Evolutionary conservation across 2,888 invertebrate genomes (phyloP), one percentile per base, ranked within the genome.

Genomic region (Drosophila neoperkinsi): DNA sequence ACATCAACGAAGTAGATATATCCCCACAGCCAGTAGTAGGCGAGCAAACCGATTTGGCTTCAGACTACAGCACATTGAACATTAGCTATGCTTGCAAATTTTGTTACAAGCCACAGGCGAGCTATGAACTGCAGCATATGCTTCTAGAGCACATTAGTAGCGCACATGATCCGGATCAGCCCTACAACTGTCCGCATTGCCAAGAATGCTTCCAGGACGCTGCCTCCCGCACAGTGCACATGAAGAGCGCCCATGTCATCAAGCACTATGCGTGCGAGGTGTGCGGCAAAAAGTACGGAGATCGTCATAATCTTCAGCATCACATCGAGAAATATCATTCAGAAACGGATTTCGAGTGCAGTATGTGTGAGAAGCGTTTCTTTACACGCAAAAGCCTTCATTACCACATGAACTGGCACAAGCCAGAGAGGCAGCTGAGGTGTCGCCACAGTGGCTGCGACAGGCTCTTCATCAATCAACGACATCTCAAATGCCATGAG

Each of bases 361-460:
- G 65, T 1, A 63, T 85, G 51, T 91, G 91, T 34, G 92, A 84
- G 28, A 92, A 92, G 52, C 91, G 91, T n/a, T 91, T 92, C 70
- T 90, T 91, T 36, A 90, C 92, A 5, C 84, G 90, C 10, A 91
- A 92, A 63, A 92, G 92, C 50, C 75, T 92, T 4, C 92, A 88
- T 46, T 91, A 91, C 58, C 91, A 91, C 65, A 92, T 89, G 87
- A 92, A 90, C 58, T 91, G 91, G 91, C 91, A 91, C 56, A 90
- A 88, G 61, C 91, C 91, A 25, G 85, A 90, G 30, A 82, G 87
- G 4, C 91, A 91, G 66, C 68, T 91, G 11, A 86, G 90, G 51
- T 91, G 91, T 25, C 77, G 79, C 4, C 85, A 91, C 61, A 90
- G 69, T 31, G 91, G 91, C 41, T 91, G 91, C 61, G 92, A 92